Evolutionary conservation across 2,797 vertebrate genomes (phyloP), one percentile per base, ranked within the genome.

Genomic region (Siniperca scherzeri): DNA sequence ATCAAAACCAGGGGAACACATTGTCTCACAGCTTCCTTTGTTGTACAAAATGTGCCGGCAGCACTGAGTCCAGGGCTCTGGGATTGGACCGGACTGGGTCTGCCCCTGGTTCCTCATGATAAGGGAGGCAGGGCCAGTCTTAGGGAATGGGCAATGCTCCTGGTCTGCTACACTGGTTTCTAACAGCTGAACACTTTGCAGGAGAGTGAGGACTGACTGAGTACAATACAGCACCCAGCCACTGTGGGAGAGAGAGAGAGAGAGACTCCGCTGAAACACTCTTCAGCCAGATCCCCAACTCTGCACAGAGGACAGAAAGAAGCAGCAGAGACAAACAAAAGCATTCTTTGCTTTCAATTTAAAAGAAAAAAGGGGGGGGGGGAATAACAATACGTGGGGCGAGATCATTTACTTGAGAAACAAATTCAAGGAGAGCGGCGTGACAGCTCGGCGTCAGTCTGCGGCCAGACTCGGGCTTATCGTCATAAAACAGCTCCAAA

Each of bases 311-410:
- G 44, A 74, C 64, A 75, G 62, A 89, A 25, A 86, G 88, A 61
- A 74, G 77, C 77, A 57, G 78, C 64, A 46, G 55, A 27, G 74
- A 73, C 79, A 75, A 72, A 96, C 95, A 96, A 96, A 96, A 90
- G 92, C 94, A 93, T 95, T 95, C 93, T 89, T 92, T 65, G 89
- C 93, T 92, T 91, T 94, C 82, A 93, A 60, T 76, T 77, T 66
- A 87, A 89, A 72, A 84, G 62, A 79, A 75, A 52, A 84, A 75
- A 56, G 78, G 69, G 56, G 60, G 78, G 69, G 56, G 62, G 69
- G 79, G 50, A 72, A 78, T 66, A 67, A 89, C 81, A 91, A 94
- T 86, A 88, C 71, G 22, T 19, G 66, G 42, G 64, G 75, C 42
- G 48, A 87, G 76, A 91, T 91, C 75, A 80, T 88, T 90, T 81